Evolutionary conservation across 2,113 vertebrate species (phyloP).

Genomic region (Sylvia atricapilla): DNA sequence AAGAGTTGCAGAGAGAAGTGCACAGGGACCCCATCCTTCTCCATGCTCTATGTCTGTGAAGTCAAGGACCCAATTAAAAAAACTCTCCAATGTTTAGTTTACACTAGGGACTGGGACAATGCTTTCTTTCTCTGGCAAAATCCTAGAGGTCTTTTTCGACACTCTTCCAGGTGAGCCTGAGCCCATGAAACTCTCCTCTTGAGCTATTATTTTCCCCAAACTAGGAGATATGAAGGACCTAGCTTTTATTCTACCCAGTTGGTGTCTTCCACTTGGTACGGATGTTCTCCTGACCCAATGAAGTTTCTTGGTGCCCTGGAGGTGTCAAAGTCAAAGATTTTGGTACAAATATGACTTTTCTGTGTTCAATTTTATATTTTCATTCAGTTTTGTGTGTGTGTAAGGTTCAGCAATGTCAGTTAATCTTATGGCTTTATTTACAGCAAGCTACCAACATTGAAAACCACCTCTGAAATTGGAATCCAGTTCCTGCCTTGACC

Average conservation of each 20-base stretch:
- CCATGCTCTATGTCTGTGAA: not conserved
- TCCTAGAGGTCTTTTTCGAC: not conserved
- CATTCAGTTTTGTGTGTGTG: not conserved
- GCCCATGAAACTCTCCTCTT: not conserved
- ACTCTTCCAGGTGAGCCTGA: not conserved
- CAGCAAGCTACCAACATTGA: not conserved
- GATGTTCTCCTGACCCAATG: rapidly evolving
- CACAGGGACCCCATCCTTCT: rapidly evolving
- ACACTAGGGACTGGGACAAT: not conserved
- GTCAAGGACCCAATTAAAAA: not conserved
- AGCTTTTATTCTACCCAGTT: not conserved
- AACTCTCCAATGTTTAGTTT: not conserved
- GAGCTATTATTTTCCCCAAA: not conserved
- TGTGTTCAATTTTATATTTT: not conserved
- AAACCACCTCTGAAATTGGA: not conserved
- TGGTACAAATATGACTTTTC: not conserved
- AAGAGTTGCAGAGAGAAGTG: not conserved
- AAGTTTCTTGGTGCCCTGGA: not conserved
- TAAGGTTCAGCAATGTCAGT: not conserved
- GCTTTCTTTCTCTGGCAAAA: not conserved
- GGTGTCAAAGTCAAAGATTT: not conserved
- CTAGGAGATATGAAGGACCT: rapidly evolving
- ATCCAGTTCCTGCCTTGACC: not conserved
- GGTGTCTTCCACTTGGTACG: rapidly evolving
- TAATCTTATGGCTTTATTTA: not conserved